These are phyloP conservation scores for Garrulus glandarius DNA, from an alignment of 2,797 vertebrate genomes.

Conservation along the genomic window DNA sequence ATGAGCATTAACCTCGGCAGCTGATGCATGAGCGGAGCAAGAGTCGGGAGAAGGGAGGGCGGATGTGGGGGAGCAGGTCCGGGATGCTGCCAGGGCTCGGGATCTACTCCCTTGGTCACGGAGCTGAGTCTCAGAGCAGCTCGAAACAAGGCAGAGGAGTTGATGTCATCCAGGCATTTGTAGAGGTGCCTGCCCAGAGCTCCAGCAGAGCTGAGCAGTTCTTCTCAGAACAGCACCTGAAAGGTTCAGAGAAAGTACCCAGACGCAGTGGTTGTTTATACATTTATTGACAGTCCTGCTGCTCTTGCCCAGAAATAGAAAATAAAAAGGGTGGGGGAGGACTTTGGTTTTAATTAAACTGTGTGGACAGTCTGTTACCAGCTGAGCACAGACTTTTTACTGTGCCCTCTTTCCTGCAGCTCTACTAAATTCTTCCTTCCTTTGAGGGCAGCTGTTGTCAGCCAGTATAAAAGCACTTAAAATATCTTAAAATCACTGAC, in stretches of 20 bases:
- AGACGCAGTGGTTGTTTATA: not conserved
- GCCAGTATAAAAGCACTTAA: not conserved
- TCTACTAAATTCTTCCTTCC: not conserved
- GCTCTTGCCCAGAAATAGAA: not conserved
- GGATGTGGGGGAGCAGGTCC: rapidly evolving
- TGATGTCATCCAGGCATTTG: rapidly evolving
- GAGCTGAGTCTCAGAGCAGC: rapidly evolving
- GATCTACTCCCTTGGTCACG: rapidly evolving
- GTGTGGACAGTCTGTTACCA: not conserved
- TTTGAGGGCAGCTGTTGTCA: not conserved
- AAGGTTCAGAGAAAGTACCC: not conserved
- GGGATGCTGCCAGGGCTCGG: rapidly evolving
- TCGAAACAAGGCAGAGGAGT: not conserved
- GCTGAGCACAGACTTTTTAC: not conserved
- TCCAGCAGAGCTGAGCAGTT: not conserved
- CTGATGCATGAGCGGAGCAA: not conserved
- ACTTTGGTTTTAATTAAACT: not conserved
- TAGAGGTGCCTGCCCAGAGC: not conserved
- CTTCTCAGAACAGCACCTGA: not conserved
- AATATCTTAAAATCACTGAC: not conserved
- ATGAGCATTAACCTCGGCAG: not conserved
- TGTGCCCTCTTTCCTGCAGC: not conserved
- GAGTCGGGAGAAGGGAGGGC: not conserved
- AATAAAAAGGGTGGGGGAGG: rapidly evolving
- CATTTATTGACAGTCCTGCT: not conserved